Percentiles rank a stretch among this genome's conserved stretches.
phyloP scores from a whole-genome alignment of 2,113 vertebrate genomes.

The Mystacornis crossleyi region DNA sequence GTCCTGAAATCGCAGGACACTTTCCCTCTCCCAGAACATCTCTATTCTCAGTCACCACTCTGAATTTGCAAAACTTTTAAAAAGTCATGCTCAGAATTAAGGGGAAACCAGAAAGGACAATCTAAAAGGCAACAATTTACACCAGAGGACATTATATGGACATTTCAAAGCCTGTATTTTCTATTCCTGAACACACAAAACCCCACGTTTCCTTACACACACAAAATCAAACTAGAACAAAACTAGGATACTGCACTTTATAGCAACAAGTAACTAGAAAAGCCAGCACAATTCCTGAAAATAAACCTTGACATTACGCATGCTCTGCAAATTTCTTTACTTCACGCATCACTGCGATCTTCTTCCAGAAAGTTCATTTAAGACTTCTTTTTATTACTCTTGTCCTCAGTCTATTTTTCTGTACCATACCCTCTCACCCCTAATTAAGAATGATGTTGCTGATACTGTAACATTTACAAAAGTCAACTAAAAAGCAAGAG shows the following conservation, averaged over 20 bases:
- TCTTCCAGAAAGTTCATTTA: neutral
- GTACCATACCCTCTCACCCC: neutral
- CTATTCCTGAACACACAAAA: neutral
- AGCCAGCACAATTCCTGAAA: neutral
- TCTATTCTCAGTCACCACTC: neutral
- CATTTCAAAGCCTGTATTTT: neutral
- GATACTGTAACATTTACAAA: neutral
- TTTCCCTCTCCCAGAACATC: neutral
- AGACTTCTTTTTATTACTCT: neutral
- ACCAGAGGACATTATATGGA: neutral
- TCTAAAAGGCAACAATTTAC: neutral
- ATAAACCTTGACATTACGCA: accelerated
- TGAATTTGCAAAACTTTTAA: neutral
- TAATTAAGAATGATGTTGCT: neutral
- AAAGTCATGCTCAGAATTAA: neutral
- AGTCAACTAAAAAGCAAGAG: neutral
- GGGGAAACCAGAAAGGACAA: neutral
- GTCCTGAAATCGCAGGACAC: neutral
- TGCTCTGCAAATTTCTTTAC: neutral
- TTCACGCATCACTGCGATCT: neutral
- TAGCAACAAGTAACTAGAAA: neutral
- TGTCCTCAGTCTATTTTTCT: neutral
- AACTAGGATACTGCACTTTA: neutral
- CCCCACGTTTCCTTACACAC: neutral
- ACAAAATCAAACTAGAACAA: neutral